phyloP scores from a whole-genome alignment of 2,888 invertebrate genomes.

The Thymelicus acteon region DNA sequence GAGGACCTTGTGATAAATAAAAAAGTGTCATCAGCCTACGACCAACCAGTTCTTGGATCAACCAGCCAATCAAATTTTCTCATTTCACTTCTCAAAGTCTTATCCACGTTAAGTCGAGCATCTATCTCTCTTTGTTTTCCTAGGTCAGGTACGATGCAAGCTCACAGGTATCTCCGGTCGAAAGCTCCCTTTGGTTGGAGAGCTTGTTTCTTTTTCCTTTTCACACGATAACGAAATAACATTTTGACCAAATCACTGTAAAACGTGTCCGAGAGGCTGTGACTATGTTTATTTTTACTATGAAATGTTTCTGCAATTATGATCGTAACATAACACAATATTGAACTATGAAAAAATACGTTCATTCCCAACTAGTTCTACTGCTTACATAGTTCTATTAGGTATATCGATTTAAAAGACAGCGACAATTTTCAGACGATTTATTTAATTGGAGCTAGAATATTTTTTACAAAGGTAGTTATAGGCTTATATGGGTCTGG shows the following conservation, averaged over 20 bases:
- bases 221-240: constrained; percentile 76
- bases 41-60: neutral
- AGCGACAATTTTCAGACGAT: too few relatives aligned
- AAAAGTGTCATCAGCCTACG: too few relatives aligned
- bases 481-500: too few relatives aligned
- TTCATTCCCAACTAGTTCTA: too few relatives aligned
- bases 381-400: too few relatives aligned
- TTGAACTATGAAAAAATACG: neutral
- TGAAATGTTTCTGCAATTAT: constrained; percentile 16
- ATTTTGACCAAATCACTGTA: constrained; percentile 59
- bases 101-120: constrained; percentile 57
- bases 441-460: too few relatives aligned
- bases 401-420: too few relatives aligned
- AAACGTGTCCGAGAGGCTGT: constrained; percentile 46
- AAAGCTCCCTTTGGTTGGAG: constrained; percentile 53
- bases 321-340: neutral
- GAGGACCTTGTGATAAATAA: too few relatives aligned
- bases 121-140: constrained; percentile 75
- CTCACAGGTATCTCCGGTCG: constrained; percentile 68
- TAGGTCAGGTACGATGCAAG: constrained; percentile 78
- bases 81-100: constrained; percentile 4
- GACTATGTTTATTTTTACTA: constrained; percentile 5
- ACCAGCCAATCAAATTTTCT: too few relatives aligned
- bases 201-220: constrained; percentile 71
- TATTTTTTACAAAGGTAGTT: too few relatives aligned